Evolutionary conservation across 2,113 vertebrate genomes (phyloP).

Genomic region (Actinemys pallida): DNA sequence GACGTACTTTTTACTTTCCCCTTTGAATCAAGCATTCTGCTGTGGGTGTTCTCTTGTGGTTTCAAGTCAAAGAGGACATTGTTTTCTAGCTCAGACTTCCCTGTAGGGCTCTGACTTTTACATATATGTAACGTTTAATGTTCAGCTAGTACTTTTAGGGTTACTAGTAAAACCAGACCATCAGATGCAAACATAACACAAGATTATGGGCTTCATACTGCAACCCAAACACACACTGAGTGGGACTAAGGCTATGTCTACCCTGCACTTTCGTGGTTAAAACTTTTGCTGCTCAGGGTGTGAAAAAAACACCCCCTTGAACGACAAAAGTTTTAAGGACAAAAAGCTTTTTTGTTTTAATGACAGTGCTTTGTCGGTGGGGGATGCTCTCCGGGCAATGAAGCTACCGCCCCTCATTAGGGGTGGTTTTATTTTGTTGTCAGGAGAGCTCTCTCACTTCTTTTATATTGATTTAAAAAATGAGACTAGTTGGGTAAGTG

Average conservation of each 20-base stretch:
- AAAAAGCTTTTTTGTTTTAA: no score
- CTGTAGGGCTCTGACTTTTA: constrained; percentile 44
- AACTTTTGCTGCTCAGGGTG: no score
- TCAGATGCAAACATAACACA: constrained; percentile 35
- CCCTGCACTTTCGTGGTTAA: no score
- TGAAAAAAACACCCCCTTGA: no score
- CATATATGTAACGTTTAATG: constrained; percentile 70
- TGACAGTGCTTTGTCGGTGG: no score
- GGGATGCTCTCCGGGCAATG: no score
- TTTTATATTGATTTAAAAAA: neutral
- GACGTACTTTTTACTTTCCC: constrained; percentile 75
- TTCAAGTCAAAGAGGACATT: constrained; percentile 75
- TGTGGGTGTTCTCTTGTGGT: constrained; percentile 77
- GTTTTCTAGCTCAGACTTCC: constrained; percentile 58
- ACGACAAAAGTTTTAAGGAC: no score
- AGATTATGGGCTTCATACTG: neutral
- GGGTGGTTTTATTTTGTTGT: no score
- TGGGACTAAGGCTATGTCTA: neutral
- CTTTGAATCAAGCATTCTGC: constrained; percentile 73
- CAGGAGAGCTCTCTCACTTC: no score
- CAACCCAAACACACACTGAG: neutral
- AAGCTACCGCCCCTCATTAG: no score
- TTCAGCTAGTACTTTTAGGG: constrained; percentile 57
- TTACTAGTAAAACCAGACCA: constrained; percentile 34
- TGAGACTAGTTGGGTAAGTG: neutral